Evolutionary conservation across 2,888 invertebrate species (phyloP).

Genomic region (Epirrhoe alternata): DNA sequence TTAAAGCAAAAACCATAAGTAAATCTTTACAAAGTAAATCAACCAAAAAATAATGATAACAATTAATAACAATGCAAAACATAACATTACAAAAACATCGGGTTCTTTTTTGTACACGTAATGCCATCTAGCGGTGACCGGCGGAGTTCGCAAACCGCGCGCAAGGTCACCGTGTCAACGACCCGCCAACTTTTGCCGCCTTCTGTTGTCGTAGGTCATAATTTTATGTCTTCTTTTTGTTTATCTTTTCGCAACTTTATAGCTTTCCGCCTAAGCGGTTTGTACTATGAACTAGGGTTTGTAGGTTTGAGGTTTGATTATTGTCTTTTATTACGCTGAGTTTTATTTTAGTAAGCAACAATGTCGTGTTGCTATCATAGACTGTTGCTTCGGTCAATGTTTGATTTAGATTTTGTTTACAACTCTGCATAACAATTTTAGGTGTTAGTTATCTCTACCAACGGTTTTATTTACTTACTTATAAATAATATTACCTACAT

Average conservation of each 20-base stretch:
- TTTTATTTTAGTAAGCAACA: slow-evolving; percentile 11
- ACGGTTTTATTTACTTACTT: neutral
- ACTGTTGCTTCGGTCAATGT: neutral
- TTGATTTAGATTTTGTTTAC: slow-evolving; percentile 10
- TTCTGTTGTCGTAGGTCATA: slow-evolving; percentile 85
- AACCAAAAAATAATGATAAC: neutral
- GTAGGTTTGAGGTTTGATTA: slow-evolving; percentile 13
- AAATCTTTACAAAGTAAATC: neutral
- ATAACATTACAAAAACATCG: slow-evolving; percentile 1
- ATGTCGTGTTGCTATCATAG: slow-evolving; percentile 2
- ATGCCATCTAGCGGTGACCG: slow-evolving; percentile 74
- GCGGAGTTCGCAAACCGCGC: slow-evolving; percentile 56
- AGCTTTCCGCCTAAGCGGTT: slow-evolving; percentile 73
- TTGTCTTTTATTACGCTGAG: neutral
- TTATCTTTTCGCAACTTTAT: slow-evolving; percentile 84
- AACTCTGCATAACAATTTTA: neutral
- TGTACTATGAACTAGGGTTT: slow-evolving; percentile 47
- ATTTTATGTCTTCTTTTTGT: slow-evolving; percentile 85
- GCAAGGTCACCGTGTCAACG: slow-evolving; percentile 83
- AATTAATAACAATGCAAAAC: neutral
- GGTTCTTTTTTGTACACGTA: slow-evolving; percentile 38
- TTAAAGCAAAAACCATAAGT: neutral
- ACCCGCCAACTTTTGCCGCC: slow-evolving; percentile 84
- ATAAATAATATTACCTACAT: neutral
- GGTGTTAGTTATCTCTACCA: neutral